phyloP scores from a whole-genome alignment of 2,113 vertebrate species.

The Aptenodytes forsteri region DNA sequence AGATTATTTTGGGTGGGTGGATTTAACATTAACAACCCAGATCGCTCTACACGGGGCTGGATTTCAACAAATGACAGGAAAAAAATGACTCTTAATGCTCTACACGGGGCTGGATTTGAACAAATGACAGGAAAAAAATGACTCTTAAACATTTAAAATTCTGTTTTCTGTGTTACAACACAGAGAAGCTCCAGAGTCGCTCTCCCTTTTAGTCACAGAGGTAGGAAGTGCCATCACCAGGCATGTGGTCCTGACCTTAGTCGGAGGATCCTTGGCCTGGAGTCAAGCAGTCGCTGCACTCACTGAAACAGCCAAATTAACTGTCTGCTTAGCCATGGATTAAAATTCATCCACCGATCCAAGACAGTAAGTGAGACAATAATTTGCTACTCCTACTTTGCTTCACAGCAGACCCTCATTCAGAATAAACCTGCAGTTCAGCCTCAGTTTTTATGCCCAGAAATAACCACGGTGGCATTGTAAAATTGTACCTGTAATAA shows the following conservation, averaged over 20 bases:
- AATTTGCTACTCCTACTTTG: not conserved
- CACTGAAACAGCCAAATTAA: constrained; percentile 10
- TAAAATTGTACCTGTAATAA: not conserved
- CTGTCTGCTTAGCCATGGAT: constrained; percentile 19
- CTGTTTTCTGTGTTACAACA: not conserved
- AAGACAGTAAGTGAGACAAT: constrained; percentile 15
- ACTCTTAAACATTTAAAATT: not conserved
- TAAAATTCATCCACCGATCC: constrained; percentile 23
- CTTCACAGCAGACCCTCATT: not conserved
- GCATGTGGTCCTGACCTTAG: not conserved
- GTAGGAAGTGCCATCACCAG: not conserved
- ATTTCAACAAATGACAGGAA: not conserved
- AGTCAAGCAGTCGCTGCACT: not conserved
- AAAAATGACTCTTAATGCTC: no score
- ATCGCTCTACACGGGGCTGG: not conserved
- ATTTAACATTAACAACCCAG: not conserved
- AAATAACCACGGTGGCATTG: not conserved
- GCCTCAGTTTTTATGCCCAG: not conserved
- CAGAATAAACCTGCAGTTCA: not conserved
- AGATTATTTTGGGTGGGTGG: not conserved
- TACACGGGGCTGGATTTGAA: not conserved
- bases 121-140: not conserved
- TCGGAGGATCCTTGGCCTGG: not conserved
- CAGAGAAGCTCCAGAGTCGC: not conserved
- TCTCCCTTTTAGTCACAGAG: not conserved